These are phyloP conservation scores for Euwallacea fornicatus DNA, from an alignment of 1,140 invertebrate species.

Conservation along the genomic window DNA sequence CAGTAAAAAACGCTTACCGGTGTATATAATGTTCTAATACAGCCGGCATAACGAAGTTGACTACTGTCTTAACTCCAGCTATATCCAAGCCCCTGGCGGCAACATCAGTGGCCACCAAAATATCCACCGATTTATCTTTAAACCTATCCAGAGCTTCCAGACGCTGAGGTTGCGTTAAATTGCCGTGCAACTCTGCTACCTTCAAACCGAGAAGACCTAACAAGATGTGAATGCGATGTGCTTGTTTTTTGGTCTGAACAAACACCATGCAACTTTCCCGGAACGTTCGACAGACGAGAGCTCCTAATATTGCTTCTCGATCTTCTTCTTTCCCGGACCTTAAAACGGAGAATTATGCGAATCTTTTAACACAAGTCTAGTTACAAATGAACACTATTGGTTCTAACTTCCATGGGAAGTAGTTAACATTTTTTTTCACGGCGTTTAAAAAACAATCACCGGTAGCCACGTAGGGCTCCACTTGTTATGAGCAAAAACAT, in stretches of 20 bases:
- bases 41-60: conserved; percentile 95
- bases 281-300: conserved; percentile 92
- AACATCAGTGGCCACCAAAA: conserved; percentile 94
- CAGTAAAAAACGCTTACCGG: conserved; percentile 21
- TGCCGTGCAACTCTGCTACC: conserved; percentile 92
- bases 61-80: conserved; percentile 92
- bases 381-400: too few species aligned
- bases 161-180: conserved; percentile 89
- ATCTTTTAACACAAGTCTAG: too few species aligned
- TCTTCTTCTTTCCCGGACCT: conserved; percentile 80
- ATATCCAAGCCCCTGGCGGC: conserved; percentile 97
- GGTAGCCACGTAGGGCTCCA: neutral
- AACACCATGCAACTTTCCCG: conserved; percentile 91
- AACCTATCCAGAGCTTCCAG: conserved; percentile 88
- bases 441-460: too few species aligned
- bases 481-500: neutral
- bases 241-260: conserved; percentile 93
- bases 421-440: too few species aligned
- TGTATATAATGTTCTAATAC: conserved; percentile 96
- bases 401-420: too few species aligned
- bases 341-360: neutral
- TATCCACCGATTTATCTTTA: conserved; percentile 85
- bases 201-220: conserved; percentile 72
- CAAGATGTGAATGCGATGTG: conserved; percentile 88
- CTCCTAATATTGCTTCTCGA: conserved; percentile 87